Evolutionary conservation across 2,888 invertebrate species (phyloP), one percentile per base, ranked within the genome.

Genomic region (Uloborus plumipes): DNA sequence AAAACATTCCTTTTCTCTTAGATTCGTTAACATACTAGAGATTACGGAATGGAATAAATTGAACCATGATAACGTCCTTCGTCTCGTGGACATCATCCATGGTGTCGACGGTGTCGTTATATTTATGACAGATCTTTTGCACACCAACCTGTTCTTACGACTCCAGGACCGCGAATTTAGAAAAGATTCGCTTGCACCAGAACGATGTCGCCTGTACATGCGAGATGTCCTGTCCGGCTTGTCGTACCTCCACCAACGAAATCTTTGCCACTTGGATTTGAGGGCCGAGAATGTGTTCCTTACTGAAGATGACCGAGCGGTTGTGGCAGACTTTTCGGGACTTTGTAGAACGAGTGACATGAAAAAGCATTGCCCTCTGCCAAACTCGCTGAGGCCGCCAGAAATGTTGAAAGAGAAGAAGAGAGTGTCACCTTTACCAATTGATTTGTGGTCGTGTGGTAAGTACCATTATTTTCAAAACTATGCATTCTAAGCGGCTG

Each of bases 361-460:
- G 58, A 80, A 80, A 39, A 73, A 53, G 55, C 69, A 62, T 20
- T 80, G 80, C 26, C 80, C 80, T 6, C 18, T 80, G n/a, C 80
- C 80, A 4, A 53, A 49, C 13, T 80, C 80, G 1, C 39, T 73
- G 18, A 20, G 73, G 16, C 80, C 80, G 9, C 80, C 80, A 22
- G 80, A 80, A 47, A 73, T 80, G 80, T 20, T 80, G 47, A 47
- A 18, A 1, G 16, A 15, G n/a, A 73, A 67, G 55, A 80, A 58
- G 3, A 39, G 26, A 16, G 80, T 80, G 16, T 22, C 20, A 0
- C 80, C 80, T 1, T 20, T 62, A 55, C 73, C 80, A 2, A 26
- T 80, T 3, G 80, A 80, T 64, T 49, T 80, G 16, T 80, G 80
- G 80, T 39, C 80, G 2, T 73, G 50, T 49, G 79, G 79, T 79